These are phyloP conservation scores for Ctena decussata DNA, from an alignment of 2,888 invertebrate species.

Conservation along the genomic window DNA sequence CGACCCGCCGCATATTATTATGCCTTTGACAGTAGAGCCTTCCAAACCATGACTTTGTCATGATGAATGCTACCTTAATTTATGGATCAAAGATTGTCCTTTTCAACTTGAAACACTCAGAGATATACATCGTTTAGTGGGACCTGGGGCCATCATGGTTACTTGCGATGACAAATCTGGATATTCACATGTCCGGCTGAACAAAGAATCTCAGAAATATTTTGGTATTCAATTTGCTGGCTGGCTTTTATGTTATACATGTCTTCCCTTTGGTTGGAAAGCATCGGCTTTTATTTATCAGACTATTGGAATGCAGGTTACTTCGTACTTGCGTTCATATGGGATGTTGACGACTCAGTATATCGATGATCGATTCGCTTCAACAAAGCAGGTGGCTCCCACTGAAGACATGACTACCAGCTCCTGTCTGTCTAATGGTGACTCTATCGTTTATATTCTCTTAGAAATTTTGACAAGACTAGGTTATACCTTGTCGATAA, in stretches of 20 bases:
- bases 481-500: slow-evolving; percentile 32
- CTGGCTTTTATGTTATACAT: slow-evolving; percentile 27
- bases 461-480: slow-evolving; percentile 39
- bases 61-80: slow-evolving; percentile 47
- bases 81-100: slow-evolving; percentile 38
- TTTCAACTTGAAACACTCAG: slow-evolving; percentile 43
- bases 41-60: slow-evolving; percentile 48
- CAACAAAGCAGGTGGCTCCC: too few species aligned
- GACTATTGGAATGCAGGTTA: neutral
- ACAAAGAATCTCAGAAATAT: slow-evolving; percentile 15
- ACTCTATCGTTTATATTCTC: slow-evolving; percentile 18
- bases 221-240: slow-evolving; percentile 48
- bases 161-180: slow-evolving; percentile 47
- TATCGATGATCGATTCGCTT: slow-evolving; percentile 34
- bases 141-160: slow-evolving; percentile 17
- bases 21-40: slow-evolving; percentile 45
- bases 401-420: too few species aligned
- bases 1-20: slow-evolving; percentile 32
- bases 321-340: neutral
- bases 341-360: slow-evolving; percentile 10
- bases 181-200: slow-evolving; percentile 39
- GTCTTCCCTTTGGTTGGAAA: slow-evolving; percentile 48
- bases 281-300: slow-evolving; percentile 36
- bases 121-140: slow-evolving; percentile 31
- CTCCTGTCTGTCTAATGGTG: neutral